These are phyloP conservation scores for Saguinus midas DNA, from an alignment of 2,113 vertebrate species.

Conservation along the genomic window DNA sequence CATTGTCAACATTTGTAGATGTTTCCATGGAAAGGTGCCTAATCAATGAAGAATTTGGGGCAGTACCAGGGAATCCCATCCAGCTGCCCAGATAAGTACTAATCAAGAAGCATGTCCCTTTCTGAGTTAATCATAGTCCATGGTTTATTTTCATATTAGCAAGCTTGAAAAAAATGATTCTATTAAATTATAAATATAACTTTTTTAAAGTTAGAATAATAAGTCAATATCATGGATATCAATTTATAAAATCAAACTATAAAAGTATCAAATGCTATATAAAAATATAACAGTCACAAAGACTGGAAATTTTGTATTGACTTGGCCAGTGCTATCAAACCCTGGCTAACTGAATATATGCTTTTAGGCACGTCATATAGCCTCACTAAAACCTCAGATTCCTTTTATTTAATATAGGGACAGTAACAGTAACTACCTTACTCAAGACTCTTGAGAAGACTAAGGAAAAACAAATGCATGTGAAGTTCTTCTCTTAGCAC, in stretches of 20 bases:
- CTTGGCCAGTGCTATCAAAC: not conserved
- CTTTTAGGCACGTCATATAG: not conserved
- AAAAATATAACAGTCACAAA: not conserved
- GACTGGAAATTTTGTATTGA: not conserved
- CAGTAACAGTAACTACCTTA: not conserved
- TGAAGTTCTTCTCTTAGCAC: not conserved
- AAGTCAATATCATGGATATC: not conserved
- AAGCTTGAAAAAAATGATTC: not conserved
- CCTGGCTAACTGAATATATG: not conserved
- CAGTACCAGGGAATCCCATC: not conserved
- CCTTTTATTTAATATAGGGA: not conserved
- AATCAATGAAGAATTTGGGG: not conserved
- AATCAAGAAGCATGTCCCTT: not conserved
- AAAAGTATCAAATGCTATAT: constrained; percentile 20
- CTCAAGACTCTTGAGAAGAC: not conserved
- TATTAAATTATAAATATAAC: not conserved
- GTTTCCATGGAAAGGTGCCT: not conserved
- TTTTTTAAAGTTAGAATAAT: not conserved
- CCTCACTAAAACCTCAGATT: not conserved
- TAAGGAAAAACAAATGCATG: not conserved
- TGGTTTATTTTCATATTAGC: not conserved
- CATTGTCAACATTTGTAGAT: not conserved
- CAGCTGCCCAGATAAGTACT: not conserved
- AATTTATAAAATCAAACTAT: constrained; percentile 18
- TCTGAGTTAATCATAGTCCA: not conserved